Conservation (phyloP, 2,888 invertebrate genomes). For the Scaptomyza flava region DNA sequence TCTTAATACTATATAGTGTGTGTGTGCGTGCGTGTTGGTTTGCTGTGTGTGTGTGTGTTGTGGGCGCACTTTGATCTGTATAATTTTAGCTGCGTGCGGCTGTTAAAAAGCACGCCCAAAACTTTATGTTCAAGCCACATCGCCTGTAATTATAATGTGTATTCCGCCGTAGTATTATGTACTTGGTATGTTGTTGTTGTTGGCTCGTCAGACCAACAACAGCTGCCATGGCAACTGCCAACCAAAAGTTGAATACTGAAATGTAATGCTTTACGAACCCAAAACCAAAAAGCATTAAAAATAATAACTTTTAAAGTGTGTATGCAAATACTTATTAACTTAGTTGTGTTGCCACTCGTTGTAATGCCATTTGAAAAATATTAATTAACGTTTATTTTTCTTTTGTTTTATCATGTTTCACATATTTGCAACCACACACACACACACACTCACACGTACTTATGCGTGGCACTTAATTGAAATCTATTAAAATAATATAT, state of each 20-base stretch:
- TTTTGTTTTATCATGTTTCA: not conserved
- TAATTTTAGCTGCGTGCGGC: constrained; percentile 41
- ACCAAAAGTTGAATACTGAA: constrained; percentile 24
- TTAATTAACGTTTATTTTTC: not conserved
- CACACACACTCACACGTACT: not conserved
- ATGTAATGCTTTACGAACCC: constrained; percentile 13
- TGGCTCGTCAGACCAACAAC: constrained; percentile 33
- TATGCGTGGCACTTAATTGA: not conserved
- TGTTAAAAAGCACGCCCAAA: constrained; percentile 42
- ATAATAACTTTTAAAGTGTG: not conserved
- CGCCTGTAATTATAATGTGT: constrained; percentile 63
- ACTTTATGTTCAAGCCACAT: constrained; percentile 55
- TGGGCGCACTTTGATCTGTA: constrained; percentile 62
- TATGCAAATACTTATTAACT: too few species aligned
- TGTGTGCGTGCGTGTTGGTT: constrained; percentile 7
- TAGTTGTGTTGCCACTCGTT: not conserved
- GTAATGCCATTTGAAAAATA: not conserved
- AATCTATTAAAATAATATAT: not conserved
- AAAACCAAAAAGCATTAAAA: constrained; percentile 1
- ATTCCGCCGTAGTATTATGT: constrained; percentile 51
- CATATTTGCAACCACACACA: not conserved
- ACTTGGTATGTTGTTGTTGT: constrained; percentile 29
- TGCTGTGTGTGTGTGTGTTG: not conserved
- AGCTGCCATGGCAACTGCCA: constrained; percentile 40
- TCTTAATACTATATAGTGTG: constrained; percentile 1